Conservation (phyloP, 1,140 invertebrate species). For the Hylaeus anthracinus region DNA sequence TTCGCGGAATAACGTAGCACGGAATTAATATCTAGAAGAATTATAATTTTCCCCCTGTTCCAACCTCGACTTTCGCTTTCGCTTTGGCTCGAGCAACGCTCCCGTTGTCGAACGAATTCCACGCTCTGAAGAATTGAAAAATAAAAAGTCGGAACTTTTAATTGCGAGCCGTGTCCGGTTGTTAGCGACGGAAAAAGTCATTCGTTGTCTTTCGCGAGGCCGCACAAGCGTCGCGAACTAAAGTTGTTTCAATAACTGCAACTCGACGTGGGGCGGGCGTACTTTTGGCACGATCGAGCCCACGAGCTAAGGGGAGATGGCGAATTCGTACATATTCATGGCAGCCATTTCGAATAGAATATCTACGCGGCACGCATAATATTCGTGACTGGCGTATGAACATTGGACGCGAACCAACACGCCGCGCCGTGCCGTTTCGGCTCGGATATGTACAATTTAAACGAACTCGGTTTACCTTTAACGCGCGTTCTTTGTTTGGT, state of each 20-base stretch:
- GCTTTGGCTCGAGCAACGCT: too few relatives aligned
- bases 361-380: constrained; percentile 47
- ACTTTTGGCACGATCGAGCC: constrained; percentile 32
- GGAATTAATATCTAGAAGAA: too few relatives aligned
- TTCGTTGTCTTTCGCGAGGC: not conserved
- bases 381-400: constrained; percentile 32
- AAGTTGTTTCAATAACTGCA: constrained; percentile 28
- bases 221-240: not conserved
- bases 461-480: constrained; percentile 25
- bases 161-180: not conserved
- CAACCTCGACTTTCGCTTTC: too few relatives aligned
- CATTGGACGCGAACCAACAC: constrained; percentile 39
- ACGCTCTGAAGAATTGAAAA: too few relatives aligned
- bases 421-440: not conserved
- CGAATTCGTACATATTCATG: constrained; percentile 40
- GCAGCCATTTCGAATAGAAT: constrained; percentile 45
- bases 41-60: too few relatives aligned
- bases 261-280: not conserved
- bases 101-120: too few relatives aligned
- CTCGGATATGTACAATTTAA: constrained; percentile 38
- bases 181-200: not conserved
- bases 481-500: constrained; percentile 6
- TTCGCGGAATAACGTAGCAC: too few relatives aligned
- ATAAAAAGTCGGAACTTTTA: not conserved
- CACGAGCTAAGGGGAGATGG: too few relatives aligned